Evolutionary conservation across 2,888 invertebrate species (phyloP), one percentile per base, ranked within the genome.

Genomic region (Capitulum mitella): DNA sequence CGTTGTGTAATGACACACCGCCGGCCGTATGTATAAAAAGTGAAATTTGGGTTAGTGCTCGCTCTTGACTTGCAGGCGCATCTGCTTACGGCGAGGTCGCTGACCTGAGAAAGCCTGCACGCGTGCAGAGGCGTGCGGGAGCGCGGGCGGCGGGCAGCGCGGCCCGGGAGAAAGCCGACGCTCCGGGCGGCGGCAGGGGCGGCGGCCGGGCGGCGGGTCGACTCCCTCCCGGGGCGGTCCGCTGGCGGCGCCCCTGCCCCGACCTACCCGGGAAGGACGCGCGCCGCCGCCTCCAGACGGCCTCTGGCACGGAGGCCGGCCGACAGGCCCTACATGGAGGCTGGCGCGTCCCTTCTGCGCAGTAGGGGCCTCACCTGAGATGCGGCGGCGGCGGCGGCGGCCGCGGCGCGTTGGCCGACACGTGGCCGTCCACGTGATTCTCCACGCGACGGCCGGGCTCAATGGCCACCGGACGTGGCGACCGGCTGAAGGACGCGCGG

Each of bases 21-120:
- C n/a, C 6, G 58, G 29, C 58, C n/a, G 58, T 29, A 58, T 58
- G 58, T 58, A 58, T 58, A 58, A 58, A 58, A 58, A 58, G 58
- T 58, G 58, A 58, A 58, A 58, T 58, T 58, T 58, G 58, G 58
- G 58, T 58, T 58, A 29, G n/a, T 14, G 58, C 29, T 29, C 58
- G 29, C n/a, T 58, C 58, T 58, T 58, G 58, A 58, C 58, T n/a
- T 29, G 29, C 58, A 58, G n/a, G 58, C 10, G 58, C 51, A 51
- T 58, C 19, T 8, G 58, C 58, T 58, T 58, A 58, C 58, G 58
- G 58, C n/a, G n/a, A 29, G 58, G 58, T 58, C 58, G 29, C 2
- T 29, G 58, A 58, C 58, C 58, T 58, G 51, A 22, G 51, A 51
- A 51, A 51, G 22, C 22, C 14, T 51, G 51, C 22, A 14, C 51